phyloP scores from a whole-genome alignment of 2,797 vertebrate species.

The Alauda arvensis region DNA sequence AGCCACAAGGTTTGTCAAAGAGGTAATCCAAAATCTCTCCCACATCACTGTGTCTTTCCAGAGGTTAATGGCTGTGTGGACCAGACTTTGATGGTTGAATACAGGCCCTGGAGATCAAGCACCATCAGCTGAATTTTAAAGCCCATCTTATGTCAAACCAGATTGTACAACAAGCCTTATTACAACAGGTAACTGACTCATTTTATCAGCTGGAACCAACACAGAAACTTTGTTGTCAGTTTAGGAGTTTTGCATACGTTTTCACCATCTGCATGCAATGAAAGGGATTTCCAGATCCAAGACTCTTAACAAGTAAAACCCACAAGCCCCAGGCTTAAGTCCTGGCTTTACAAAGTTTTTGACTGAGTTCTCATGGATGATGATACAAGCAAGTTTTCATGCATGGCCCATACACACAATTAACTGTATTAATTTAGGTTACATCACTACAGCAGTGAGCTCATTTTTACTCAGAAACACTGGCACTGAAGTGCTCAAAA shows the following conservation, averaged over 20 bases:
- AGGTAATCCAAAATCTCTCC: background rate
- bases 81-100: background rate
- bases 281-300: background rate
- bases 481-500: background rate
- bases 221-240: background rate
- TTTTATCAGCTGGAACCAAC: background rate
- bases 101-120: background rate
- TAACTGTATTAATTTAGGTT: background rate
- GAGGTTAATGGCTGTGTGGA: background rate
- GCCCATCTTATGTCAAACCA: background rate
- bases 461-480: background rate
- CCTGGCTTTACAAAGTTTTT: background rate
- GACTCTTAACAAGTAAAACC: background rate
- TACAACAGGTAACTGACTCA: background rate
- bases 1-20: background rate
- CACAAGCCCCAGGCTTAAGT: background rate
- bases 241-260: background rate
- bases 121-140: background rate
- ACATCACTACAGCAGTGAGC: background rate
- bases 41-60: background rate
- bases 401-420: background rate
- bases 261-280: background rate
- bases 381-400: background rate
- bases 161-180: background rate
- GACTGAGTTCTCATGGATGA: background rate